These are phyloP conservation scores for Melanotaenia nigrans DNA, from an alignment of 2,797 vertebrate species.

Conservation along the genomic window DNA sequence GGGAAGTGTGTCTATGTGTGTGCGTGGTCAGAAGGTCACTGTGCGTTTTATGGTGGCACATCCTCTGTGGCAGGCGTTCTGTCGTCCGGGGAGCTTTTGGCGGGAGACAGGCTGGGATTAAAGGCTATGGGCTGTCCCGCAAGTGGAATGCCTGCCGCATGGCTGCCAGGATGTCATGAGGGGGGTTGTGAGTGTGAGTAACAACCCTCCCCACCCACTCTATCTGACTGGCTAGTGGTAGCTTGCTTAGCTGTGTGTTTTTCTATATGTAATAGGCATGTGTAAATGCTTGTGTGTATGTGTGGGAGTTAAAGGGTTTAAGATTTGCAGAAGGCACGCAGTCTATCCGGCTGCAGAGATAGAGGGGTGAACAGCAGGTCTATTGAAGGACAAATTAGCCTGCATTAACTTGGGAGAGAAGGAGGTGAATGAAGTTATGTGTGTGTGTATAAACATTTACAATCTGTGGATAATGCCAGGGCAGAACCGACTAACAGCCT, in stretches of 20 bases:
- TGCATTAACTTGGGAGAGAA: constrained; percentile 71
- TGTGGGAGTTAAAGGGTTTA: constrained; percentile 40
- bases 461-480: constrained; percentile 38
- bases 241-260: constrained; percentile 47
- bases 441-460: constrained; percentile 74
- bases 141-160: constrained; percentile 85
- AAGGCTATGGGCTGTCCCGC: constrained; percentile 85
- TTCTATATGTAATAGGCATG: constrained; percentile 28
- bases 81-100: constrained; percentile 83
- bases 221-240: constrained; percentile 37
- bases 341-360: constrained; percentile 54
- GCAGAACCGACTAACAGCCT: constrained; percentile 22
- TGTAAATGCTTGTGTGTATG: constrained; percentile 16
- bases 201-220: constrained; percentile 11
- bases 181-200: constrained; percentile 40
- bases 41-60: constrained; percentile 74
- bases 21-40: constrained; percentile 51
- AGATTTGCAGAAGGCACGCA: constrained; percentile 47
- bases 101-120: constrained; percentile 86
- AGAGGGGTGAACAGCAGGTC: constrained; percentile 65
- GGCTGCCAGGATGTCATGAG: constrained; percentile 70
- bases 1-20: constrained; percentile 35
- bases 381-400: constrained; percentile 80
- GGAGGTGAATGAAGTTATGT: constrained; percentile 65
- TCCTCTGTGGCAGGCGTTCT: constrained; percentile 77